Conservation (phyloP, 35 echinoderm and acorn worm species). For the Heliocidaris erythrogramma region DNA sequence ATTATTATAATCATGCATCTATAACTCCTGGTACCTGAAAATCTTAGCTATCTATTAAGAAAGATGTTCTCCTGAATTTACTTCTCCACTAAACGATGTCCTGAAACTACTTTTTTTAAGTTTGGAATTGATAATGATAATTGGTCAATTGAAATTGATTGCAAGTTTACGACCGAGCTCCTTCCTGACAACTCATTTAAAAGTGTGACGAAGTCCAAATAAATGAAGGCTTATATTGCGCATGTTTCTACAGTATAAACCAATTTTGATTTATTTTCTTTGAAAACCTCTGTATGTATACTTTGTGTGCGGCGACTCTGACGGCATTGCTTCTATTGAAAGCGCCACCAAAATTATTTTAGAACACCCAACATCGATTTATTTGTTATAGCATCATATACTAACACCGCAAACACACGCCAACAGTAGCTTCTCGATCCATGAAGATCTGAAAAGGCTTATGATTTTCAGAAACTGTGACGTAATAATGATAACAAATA, state of each 20-base stretch:
- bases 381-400: neutral
- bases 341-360: constrained; percentile 1
- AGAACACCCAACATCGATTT: neutral
- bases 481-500: constrained; percentile 19
- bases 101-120: no score
- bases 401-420: neutral
- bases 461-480: neutral
- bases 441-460: neutral
- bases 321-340: neutral
- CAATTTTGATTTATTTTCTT: neutral
- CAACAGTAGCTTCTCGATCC: neutral
- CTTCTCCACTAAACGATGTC: no score
- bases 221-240: no score
- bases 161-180: no score
- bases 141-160: no score
- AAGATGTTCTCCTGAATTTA: no score
- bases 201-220: no score
- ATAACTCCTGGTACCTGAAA: no score
- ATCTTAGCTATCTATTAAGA: no score
- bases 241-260: neutral
- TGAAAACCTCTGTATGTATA: neutral
- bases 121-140: no score
- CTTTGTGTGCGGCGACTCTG: neutral
- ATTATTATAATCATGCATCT: no score
- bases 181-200: no score